These are phyloP conservation scores for Thymallus thymallus DNA, from an alignment of 2,113 vertebrate species.

Conservation along the genomic window DNA sequence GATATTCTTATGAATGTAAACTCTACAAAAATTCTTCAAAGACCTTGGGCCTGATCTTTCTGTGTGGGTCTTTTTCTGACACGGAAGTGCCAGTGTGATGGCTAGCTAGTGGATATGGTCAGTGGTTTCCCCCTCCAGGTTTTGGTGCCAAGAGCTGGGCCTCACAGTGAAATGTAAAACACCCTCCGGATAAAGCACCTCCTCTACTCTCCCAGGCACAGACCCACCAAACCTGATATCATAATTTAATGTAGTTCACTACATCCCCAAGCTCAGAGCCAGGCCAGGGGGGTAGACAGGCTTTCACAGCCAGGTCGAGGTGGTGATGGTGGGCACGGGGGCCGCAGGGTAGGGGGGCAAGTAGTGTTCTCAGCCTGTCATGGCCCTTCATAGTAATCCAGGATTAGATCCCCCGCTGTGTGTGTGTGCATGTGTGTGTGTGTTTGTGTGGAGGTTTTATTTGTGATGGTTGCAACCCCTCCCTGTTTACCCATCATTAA, in stretches of 20 bases:
- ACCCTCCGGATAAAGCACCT: constrained; percentile 8
- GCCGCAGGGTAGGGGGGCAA: neutral
- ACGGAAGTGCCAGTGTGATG: neutral
- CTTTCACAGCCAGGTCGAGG: constrained; percentile 29
- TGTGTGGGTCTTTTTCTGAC: neutral
- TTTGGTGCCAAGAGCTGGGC: constrained; percentile 8
- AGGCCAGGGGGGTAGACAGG: constrained; percentile 7
- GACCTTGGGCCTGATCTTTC: neutral
- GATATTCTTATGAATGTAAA: neutral
- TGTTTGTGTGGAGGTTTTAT: constrained; percentile 26
- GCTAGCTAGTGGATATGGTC: neutral
- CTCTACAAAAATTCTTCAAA: neutral
- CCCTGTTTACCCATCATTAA: constrained; percentile 24
- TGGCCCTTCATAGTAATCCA: constrained; percentile 34
- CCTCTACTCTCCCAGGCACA: constrained; percentile 1
- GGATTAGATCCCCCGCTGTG: constrained; percentile 22
- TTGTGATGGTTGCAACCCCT: constrained; percentile 16
- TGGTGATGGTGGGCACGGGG: constrained; percentile 3
- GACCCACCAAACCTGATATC: constrained; percentile 32
- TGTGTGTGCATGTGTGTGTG: constrained; percentile 20
- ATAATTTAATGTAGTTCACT: constrained; percentile 38
- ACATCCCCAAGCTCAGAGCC: neutral
- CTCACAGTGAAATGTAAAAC: constrained; percentile 13
- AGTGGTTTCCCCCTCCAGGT: neutral
- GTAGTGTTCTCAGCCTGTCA: constrained; percentile 28